Base-by-base conservation (phyloP, 2,113 vertebrate species). In the Rousettus leschenaultii region DNA sequence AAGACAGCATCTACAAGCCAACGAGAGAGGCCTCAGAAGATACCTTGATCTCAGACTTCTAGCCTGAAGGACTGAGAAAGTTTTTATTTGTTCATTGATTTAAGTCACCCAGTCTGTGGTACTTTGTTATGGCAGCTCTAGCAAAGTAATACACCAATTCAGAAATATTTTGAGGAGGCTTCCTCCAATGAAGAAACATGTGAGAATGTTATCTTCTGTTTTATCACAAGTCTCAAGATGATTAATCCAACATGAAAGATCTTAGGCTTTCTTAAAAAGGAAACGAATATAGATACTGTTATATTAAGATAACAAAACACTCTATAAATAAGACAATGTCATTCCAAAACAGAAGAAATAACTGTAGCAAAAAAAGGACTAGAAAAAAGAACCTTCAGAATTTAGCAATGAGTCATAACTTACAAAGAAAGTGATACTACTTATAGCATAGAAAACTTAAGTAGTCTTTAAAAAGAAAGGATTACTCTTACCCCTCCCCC, bases 321-420 rank as follows among this genome's bases (percentile, higher is more conserved):
- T 80, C 21, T 85, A 71, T 38, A 71, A 82, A 86, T 63, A 80
- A 84, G 75, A 91, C 35, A 9, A 6, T 21, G 18, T 26, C 35
- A 78, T 11, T 57, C 15, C 4, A 79, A 88, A 96, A 78, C 22
- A 94, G 28, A 63, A 95, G 38, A 93, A 85, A 83, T 48, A 38
- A 92, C 22, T 71, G 38, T n/a, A 84, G 16, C 28, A 45, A 74
- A 91, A 4, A 51, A 51, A 85, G 3, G 6, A 71, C 51, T 79
- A 55, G 61, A 82, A 24, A 70, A 68, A 14, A 83, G 16, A 86
- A 15, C 33, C 38, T 65, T 77, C 1, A 2, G 38, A 92, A 92
- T 24, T 96, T 66, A 94, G 14, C 48, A 85, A 24, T 85, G 71
- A 94, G 6, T 92, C 38, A 28, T 33, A 74, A 16, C n/a, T 96